A percentile compares a stretch with the other conserved stretches of the same genome.
Conservation (phyloP, 2,113 vertebrate genomes). For the Mustela nigripes region DNA sequence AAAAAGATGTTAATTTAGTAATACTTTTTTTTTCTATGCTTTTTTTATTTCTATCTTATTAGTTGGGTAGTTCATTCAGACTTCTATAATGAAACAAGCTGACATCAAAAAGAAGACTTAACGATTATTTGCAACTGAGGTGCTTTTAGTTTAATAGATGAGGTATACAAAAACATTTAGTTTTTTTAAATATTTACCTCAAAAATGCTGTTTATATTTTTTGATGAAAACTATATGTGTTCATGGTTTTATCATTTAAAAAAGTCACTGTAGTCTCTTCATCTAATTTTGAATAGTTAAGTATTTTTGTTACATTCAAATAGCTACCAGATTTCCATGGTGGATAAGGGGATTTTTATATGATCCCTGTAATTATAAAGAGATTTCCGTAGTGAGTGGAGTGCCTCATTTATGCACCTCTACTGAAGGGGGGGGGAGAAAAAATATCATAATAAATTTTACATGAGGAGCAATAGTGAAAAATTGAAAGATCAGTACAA, state of each 20-base stretch:
- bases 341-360: slow-evolving; percentile 78
- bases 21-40: not conserved
- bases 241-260: slow-evolving; percentile 28
- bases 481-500: not conserved
- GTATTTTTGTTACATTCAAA: slow-evolving; percentile 74
- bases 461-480: slow-evolving; percentile 32
- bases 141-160: slow-evolving; percentile 50
- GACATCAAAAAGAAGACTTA: slow-evolving; percentile 5
- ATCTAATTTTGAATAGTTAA: slow-evolving; percentile 68
- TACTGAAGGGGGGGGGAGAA: not conserved
- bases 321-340: slow-evolving; percentile 75
- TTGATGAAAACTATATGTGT: slow-evolving; percentile 33
- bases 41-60: not conserved
- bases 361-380: slow-evolving; percentile 80
- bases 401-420: slow-evolving; percentile 57
- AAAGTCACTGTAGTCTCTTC: slow-evolving; percentile 14
- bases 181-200: slow-evolving; percentile 62
- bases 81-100: not conserved
- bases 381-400: slow-evolving; percentile 77
- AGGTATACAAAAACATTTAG: not conserved
- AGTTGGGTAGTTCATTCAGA: not conserved
- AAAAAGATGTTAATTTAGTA: not conserved
- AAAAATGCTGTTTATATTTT: slow-evolving; percentile 51
- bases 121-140: slow-evolving; percentile 29
- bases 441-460: slow-evolving; percentile 53